Percentiles rank a stretch among this genome's conserved stretches.
Conservation (phyloP, 2,888 invertebrate genomes). For the Conomelus anceps region DNA sequence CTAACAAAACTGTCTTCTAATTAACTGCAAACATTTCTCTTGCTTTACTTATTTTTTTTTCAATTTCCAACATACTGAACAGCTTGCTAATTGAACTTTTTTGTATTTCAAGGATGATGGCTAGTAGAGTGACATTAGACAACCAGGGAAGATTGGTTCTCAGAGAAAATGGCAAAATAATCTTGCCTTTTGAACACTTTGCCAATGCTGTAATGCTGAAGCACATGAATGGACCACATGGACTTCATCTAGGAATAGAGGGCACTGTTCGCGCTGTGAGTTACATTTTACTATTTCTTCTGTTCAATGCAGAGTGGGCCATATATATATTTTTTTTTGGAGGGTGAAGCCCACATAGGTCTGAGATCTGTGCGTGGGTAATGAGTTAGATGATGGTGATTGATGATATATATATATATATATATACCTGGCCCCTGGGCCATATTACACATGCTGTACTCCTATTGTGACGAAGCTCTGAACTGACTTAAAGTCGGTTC, state of each 20-base stretch:
- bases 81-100: slow-evolving; percentile 25
- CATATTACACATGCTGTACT: too few species aligned
- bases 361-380: too few species aligned
- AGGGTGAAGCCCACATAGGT: too few species aligned
- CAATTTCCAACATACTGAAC: background rate
- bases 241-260: slow-evolving; percentile 74
- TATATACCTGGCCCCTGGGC: too few species aligned
- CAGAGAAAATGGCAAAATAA: slow-evolving; percentile 81
- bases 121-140: slow-evolving; percentile 74
- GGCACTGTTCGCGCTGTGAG: slow-evolving; percentile 76
- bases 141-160: slow-evolving; percentile 75
- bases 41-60: background rate
- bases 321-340: too few species aligned
- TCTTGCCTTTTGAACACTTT: slow-evolving; percentile 82
- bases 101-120: slow-evolving; percentile 65
- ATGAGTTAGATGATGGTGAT: too few species aligned
- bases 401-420: too few species aligned
- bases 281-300: too few species aligned
- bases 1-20: background rate
- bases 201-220: slow-evolving; percentile 86
- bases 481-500: too few species aligned
- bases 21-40: background rate
- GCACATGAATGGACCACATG: slow-evolving; percentile 84
- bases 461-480: too few species aligned
- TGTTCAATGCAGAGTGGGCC: too few species aligned